Evolutionary conservation across 1,140 invertebrate genomes (phyloP).

Genomic region (Habropoda laboriosa): DNA sequence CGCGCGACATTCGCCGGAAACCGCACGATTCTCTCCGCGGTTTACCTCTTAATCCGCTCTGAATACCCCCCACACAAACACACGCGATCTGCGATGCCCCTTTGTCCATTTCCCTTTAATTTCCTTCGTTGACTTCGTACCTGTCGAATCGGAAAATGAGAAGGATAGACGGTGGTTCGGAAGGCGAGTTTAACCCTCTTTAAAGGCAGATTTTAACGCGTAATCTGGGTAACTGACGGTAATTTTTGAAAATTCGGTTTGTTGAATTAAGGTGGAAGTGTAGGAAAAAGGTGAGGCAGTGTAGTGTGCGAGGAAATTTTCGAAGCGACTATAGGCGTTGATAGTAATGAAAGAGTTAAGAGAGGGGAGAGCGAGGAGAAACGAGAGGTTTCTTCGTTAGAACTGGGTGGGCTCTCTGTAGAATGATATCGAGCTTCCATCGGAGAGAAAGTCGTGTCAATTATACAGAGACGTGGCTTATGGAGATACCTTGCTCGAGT

Average conservation of each 20-base stretch:
- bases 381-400: conserved; percentile 2
- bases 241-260: too few relatives aligned
- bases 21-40: conserved; percentile 14
- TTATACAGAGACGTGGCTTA: conserved; percentile 48
- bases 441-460: conserved; percentile 62
- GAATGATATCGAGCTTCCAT: conserved; percentile 50
- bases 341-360: neutral
- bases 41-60: conserved; percentile 19
- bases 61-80: too few relatives aligned
- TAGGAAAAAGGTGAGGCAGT: too few relatives aligned
- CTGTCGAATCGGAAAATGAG: too few relatives aligned
- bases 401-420: conserved; percentile 39
- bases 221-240: too few relatives aligned
- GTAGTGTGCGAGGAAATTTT: too few relatives aligned
- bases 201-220: too few relatives aligned
- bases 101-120: conserved; percentile 34
- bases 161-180: too few relatives aligned
- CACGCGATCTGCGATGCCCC: too few relatives aligned
- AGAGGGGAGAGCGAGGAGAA: too few relatives aligned
- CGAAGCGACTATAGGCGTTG: neutral
- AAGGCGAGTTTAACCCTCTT: too few relatives aligned
- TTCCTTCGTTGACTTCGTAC: conserved; percentile 27
- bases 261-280: too few relatives aligned
- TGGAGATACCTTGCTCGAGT: conserved; percentile 23
- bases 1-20: neutral